Base-by-base conservation (phyloP, 64 coral and sea anemone genomes). In the Stichodactyla helianthus region DNA sequence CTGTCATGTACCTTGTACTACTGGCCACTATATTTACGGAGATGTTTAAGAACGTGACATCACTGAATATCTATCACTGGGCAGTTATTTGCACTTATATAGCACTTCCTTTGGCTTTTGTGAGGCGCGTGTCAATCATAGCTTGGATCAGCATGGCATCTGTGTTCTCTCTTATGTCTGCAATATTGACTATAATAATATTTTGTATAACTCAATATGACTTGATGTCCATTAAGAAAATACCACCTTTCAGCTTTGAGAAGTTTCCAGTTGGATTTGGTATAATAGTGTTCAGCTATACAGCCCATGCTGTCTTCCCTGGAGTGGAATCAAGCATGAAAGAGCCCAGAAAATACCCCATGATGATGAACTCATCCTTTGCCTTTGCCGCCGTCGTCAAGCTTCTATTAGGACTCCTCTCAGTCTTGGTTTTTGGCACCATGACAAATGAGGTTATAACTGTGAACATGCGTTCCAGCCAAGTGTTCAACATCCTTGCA, bases 71-170 rank as follows among this genome's bases (percentile, higher is more conserved):
- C 4, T 86, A 83, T 16, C 87, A 92, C 15, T 95, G 94, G 94
- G 88, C 90, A 11, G 84, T 89, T 11, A 89, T 95, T 56, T 89
- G 94, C 77, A 83, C 94, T 18, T 71, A 82, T 54, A 20, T 92
- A 28, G 94, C 94, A 6, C 87, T 95, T 76, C 94, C 94, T 13
- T 62, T 74, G 27, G 87, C 90, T 5, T 95, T 95, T 55, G 67
- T 95, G 25, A 92, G 90, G n/a, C 77, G 94, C 50, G 94, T 95
- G 88, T 95, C 94, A 81, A 77, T 95, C 65, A 95, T 95, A n/a
- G 88, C 94, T 15, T 95, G 94, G 94, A 77, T 92, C 79, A 95
- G 94, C 79, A 95, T 95, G 94, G 86, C 87, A 20, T 95, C 94
- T 13, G 91, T 95, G 2, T 95, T 95, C 78, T 91, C 90, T 1